phyloP scores from a whole-genome alignment of 2,888 invertebrate species.

The Catonia carolina region DNA sequence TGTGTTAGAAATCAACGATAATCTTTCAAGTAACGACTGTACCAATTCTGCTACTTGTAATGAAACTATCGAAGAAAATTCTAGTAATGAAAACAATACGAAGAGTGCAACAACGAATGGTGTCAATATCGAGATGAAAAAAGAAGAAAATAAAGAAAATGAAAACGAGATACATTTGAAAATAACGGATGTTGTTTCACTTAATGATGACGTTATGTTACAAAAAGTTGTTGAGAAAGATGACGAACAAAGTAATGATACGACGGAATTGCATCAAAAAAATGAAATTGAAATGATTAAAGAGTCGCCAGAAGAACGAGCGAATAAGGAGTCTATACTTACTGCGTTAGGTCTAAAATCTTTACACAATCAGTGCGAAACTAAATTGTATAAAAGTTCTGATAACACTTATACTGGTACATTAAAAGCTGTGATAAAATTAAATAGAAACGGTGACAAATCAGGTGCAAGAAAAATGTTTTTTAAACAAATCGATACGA shows the following conservation, averaged over 20 bases:
- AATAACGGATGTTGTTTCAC: too few species aligned
- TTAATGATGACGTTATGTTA: too few species aligned
- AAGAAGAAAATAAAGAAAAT: neutral
- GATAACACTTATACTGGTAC: constrained; percentile 64
- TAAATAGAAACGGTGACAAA: constrained; percentile 52
- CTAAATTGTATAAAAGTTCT: constrained; percentile 23
- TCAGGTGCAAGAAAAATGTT: constrained; percentile 41
- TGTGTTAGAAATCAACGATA: neutral
- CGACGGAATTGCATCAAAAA: neutral
- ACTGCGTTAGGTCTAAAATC: constrained; percentile 68
- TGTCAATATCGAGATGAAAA: neutral
- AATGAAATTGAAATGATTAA: constrained; percentile 22
- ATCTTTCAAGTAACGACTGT: neutral
- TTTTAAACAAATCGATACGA: constrained; percentile 43
- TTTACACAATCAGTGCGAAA: constrained; percentile 45
- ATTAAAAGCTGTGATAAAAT: constrained; percentile 74
- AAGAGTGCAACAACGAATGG: too few species aligned
- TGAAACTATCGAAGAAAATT: constrained; percentile 3
- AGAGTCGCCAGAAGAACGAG: constrained; percentile 56
- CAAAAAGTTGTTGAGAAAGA: neutral
- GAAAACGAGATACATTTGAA: too few species aligned
- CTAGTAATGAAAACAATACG: neutral
- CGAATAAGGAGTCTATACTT: constrained; percentile 65
- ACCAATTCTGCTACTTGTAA: neutral
- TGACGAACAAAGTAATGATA: too few species aligned